Evolutionary conservation across 2,113 vertebrate species (phyloP), one percentile per base, ranked within the genome.

Genomic region (Triplophysa tibetana): DNA sequence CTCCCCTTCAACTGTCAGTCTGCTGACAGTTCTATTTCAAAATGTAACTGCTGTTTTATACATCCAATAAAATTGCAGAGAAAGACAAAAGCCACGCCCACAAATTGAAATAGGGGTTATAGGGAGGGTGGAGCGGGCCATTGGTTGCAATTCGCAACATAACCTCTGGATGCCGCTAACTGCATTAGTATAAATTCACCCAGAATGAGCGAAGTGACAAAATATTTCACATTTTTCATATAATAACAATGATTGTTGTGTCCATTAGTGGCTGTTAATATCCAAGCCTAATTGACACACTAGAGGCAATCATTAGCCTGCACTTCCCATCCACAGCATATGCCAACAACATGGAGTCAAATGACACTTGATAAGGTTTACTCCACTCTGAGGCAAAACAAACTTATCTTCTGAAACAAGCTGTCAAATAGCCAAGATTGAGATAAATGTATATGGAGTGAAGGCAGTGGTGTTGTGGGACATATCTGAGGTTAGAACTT

Each of bases 311-410:
- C 33, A 73, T 73, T 73, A 73, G 70, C 60, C 21, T 61, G n/a
- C 54, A 60, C 54, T 73, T 43, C 54, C 60, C 70, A 73, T 73
- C 33, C 29, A 2, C 70, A 73, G 33, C 61, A 81, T 70, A 50
- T 70, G 43, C 54, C 80, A 70, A 76, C 76, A 23, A 24, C 70
- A 23, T 81, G 75, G 74, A 61, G 52, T 38, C 54, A 73, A 73
- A 73, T 61, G 29, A 73, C 21, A 73, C 54, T 73, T 73, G 70
- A 73, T 73, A 76, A 81, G 80, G 17, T 17, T 67, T 82, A 72
- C 62, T 73, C 77, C 76, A 70, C 63, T 65, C 24, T 81, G 45
- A 60, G 61, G 66, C 65, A 75, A 68, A 83, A 41, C 70, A 65
- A 77, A 67, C 56, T 64, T 29, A 65, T 65, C 58, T 63, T 63